Evolutionary conservation across 2,888 invertebrate species (phyloP).

Genomic region (Biston stratarius): DNA sequence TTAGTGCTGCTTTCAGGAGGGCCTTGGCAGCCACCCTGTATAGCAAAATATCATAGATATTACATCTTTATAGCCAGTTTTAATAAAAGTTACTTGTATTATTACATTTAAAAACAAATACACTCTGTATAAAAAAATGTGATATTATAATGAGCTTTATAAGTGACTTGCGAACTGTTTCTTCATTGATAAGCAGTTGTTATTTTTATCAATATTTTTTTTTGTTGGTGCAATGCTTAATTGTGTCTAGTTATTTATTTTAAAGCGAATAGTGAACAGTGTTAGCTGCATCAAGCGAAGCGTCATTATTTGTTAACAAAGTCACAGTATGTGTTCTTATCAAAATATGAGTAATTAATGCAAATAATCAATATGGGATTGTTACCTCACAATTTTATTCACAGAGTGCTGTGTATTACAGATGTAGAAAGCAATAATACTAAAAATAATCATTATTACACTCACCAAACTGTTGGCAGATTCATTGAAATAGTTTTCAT

Average conservation of each 20-base stretch:
- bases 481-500: conserved; percentile 92
- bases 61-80: conserved; percentile 6
- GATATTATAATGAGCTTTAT: neutral
- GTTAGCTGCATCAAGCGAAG: neutral
- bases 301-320: neutral
- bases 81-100: too few relatives aligned
- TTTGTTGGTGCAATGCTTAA: neutral
- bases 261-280: neutral
- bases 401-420: conserved; percentile 6
- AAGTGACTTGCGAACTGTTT: neutral
- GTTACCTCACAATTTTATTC: neutral
- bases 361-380: neutral
- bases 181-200: neutral
- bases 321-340: neutral
- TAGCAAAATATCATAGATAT: conserved; percentile 32
- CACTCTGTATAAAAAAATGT: too few relatives aligned
- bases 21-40: conserved; percentile 34
- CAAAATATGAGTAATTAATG: neutral
- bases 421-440: neutral
- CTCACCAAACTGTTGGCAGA: conserved; percentile 88
- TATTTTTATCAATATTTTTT: neutral
- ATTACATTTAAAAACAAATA: too few relatives aligned
- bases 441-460: neutral
- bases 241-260: neutral
- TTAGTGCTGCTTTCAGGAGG: conserved; percentile 36